Conservation (phyloP, 2,113 vertebrate species). For the Maccullochella peelii region DNA sequence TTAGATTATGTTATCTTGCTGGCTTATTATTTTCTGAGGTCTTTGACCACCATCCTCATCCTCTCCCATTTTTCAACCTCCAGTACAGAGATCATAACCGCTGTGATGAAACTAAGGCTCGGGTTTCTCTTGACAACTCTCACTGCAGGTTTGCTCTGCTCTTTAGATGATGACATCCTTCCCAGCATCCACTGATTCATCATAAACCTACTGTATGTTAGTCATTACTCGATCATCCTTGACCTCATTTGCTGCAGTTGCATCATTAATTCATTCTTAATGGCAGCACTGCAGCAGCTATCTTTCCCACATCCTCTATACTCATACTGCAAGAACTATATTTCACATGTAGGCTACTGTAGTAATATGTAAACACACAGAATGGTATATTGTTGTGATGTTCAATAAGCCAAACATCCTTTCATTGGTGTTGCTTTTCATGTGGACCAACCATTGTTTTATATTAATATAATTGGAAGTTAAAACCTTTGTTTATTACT, state of each 20-base stretch:
- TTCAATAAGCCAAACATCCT: not conserved
- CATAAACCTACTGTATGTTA: not conserved
- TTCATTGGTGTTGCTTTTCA: not conserved
- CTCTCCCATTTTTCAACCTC: not conserved
- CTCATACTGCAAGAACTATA: not conserved
- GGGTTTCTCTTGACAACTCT: not conserved
- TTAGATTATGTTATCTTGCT: not conserved
- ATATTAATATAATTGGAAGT: not conserved
- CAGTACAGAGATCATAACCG: not conserved
- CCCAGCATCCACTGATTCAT: conserved; percentile 25
- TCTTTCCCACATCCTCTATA: not conserved
- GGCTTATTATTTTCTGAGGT: conserved; percentile 2
- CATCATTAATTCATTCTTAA: conserved; percentile 14
- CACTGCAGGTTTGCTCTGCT: not conserved
- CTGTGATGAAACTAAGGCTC: not conserved
- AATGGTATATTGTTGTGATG: not conserved
- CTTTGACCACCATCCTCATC: not conserved
- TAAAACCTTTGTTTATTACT: not conserved
- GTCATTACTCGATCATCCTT: conserved; percentile 5
- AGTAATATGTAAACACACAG: not conserved
- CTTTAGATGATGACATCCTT: conserved; percentile 13
- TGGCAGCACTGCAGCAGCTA: conserved; percentile 3
- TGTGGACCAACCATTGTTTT: not conserved
- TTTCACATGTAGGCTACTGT: not conserved
- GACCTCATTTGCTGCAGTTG: conserved; percentile 22